Evolutionary conservation across 2,888 invertebrate species (phyloP).

Genomic region (Petrolisthes manimaculis): DNA sequence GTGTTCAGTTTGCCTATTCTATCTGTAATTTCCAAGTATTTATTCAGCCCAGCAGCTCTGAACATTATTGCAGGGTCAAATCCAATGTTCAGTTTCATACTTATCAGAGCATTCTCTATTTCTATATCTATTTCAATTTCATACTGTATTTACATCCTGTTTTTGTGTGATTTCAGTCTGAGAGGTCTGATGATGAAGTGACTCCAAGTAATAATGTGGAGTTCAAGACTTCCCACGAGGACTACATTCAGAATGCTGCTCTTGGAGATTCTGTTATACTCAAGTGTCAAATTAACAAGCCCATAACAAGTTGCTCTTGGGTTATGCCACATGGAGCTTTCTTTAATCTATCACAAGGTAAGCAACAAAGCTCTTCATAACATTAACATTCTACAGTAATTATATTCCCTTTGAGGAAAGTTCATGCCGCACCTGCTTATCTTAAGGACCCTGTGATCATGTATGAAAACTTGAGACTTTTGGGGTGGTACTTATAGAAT

Average conservation of each 20-base stretch:
- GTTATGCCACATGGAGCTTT: conserved; percentile 53
- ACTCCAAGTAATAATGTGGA: neutral
- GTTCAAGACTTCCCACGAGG: conserved; percentile 35
- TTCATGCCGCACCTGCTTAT: too few relatives aligned
- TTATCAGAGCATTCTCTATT: too few relatives aligned
- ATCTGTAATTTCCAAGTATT: too few relatives aligned
- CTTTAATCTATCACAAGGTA: conserved; percentile 44
- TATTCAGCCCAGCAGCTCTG: too few relatives aligned
- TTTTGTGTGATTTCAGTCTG: neutral
- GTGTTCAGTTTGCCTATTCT: too few relatives aligned
- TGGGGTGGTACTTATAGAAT: too few relatives aligned
- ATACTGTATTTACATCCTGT: neutral
- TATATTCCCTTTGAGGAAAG: too few relatives aligned
- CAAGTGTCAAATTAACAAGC: conserved; percentile 49
- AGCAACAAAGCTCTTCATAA: neutral
- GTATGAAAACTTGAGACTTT: too few relatives aligned
- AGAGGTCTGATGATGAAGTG: neutral
- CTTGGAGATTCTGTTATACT: conserved; percentile 44
- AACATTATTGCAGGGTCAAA: too few relatives aligned
- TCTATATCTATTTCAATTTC: neutral
- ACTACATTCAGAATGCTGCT: conserved; percentile 48
- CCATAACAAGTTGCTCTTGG: conserved; percentile 57
- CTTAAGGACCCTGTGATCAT: too few relatives aligned
- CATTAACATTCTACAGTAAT: neutral
- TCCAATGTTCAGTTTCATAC: too few relatives aligned